These are phyloP conservation scores for Brachionus asplanchnoidis DNA, from an alignment of 1,140 invertebrate genomes.

Conservation along the genomic window DNA sequence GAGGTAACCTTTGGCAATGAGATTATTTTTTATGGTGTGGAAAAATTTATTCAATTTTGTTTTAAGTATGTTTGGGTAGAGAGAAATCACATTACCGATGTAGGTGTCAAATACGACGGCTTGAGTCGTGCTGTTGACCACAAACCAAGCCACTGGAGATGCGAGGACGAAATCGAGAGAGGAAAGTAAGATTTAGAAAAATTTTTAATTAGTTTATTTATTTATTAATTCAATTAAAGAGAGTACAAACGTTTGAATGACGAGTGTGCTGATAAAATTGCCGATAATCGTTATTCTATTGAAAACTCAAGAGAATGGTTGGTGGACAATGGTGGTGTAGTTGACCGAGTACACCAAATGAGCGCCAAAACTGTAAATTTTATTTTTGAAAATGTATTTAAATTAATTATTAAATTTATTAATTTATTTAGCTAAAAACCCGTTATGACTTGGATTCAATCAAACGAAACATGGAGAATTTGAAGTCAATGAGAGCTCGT, in stretches of 20 bases:
- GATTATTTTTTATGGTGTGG: neutral
- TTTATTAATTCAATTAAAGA: neutral
- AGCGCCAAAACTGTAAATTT: slow-evolving; percentile 34
- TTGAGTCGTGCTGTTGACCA: slow-evolving; percentile 26
- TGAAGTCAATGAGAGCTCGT: slow-evolving; percentile 40
- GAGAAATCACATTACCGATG: slow-evolving; percentile 40
- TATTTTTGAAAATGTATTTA: neutral
- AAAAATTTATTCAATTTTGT: neutral
- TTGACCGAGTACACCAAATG: slow-evolving; percentile 31
- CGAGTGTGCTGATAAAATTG: slow-evolving; percentile 43
- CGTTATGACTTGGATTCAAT: slow-evolving; percentile 39
- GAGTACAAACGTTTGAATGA: slow-evolving; percentile 42
- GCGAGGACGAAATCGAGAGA: slow-evolving; percentile 39
- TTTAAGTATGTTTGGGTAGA: slow-evolving; percentile 41
- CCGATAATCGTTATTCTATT: slow-evolving; percentile 37
- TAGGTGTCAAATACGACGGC: slow-evolving; percentile 37
- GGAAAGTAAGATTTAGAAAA: slow-evolving; percentile 25
- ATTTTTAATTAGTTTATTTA: neutral
- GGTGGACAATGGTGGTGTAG: slow-evolving; percentile 21
- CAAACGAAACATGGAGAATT: slow-evolving; percentile 38
- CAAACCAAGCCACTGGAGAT: slow-evolving; percentile 37
- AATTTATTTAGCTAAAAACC: slow-evolving; percentile 33
- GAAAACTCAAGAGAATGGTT: slow-evolving; percentile 31
- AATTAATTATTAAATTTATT: neutral
- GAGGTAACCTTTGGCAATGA: neutral